Base-by-base conservation (phyloP, 2,888 invertebrate species). In the Gryllus longicercus region DNA sequence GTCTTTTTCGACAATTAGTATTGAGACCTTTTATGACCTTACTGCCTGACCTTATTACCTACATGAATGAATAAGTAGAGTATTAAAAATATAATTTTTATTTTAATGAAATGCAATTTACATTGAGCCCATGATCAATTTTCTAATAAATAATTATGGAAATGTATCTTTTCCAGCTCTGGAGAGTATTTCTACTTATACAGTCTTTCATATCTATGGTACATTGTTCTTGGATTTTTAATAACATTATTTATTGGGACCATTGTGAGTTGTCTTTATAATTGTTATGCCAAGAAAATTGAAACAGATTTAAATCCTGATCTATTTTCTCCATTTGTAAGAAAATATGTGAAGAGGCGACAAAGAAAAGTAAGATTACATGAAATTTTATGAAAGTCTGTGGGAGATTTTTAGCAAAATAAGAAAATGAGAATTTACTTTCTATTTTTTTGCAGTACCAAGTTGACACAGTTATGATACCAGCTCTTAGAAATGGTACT, bases 291-390 rank as follows among this genome's bases (percentile, higher is more conserved):
- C 0, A 85, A 83, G 83, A 78, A 84, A 38, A 84, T 86, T 1
- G 84, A 85, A 12, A 86, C 85, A 2, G 84, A 87, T 78, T 86
- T 88, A 76, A 90, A 92, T 85, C 89, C 90, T 1, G 89, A 90
- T 85, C 87, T 92, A 18, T 92, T 92, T 84, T 87, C 90, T 77
- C 90, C 91, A 4, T 87, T 89, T 2, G 81, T 92, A 50, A 90
- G 91, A 0, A 87, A 86, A 11, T 79, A 38, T 25, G n/a, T 82
- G 10, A 76, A 49, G 16, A 76, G 51, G 21, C 76, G 38, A 21
- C 51, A 74, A 12, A 63, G 63, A n/a, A 63, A 63, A n/a, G 63
- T 63, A 63, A 63, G 38, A 38, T 21, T 51, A 51, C 51, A 51
- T 51, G 16, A 16, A 14, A 51, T 18, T n/a, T 63, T 63, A n/a